These are phyloP conservation scores for Cryptotis parvus DNA, from an alignment of 2,113 vertebrate species.

Conservation along the genomic window DNA sequence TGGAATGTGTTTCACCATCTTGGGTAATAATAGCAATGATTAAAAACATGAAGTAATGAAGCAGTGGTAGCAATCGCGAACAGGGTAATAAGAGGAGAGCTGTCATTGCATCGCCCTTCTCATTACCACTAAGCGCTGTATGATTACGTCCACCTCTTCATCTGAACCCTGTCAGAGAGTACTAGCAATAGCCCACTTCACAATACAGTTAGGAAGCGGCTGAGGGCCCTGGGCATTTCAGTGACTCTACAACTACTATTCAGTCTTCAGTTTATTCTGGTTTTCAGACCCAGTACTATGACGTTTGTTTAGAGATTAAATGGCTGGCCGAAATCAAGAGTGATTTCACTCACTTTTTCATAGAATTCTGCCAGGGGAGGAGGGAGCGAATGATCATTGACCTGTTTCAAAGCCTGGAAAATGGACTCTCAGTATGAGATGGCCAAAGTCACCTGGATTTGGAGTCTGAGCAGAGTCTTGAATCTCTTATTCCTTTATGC, in stretches of 20 bases:
- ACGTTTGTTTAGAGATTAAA: neutral
- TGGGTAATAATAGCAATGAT: neutral
- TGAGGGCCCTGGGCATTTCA: neutral
- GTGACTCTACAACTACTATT: neutral
- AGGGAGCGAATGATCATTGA: neutral
- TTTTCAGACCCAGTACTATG: neutral
- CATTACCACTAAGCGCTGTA: neutral
- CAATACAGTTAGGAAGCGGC: neutral
- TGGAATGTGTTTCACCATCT: slow-evolving; percentile 4
- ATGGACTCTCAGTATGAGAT: neutral
- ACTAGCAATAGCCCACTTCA: neutral
- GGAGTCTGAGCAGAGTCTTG: neutral
- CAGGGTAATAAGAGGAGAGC: neutral
- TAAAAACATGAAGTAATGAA: accelerated
- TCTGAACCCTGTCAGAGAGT: neutral
- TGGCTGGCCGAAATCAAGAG: neutral
- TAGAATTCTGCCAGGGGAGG: neutral
- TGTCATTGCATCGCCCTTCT: neutral
- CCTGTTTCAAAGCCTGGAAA: slow-evolving; percentile 11
- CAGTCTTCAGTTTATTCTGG: neutral
- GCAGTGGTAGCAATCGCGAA: too few relatives aligned
- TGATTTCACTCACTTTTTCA: neutral
- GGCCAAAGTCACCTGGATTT: neutral
- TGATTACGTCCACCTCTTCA: neutral
- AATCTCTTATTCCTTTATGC: neutral